Percentiles rank a stretch among this genome's conserved stretches.
Conservation (phyloP, 2,797 vertebrate species). For the Pagetopsis macropterus region DNA sequence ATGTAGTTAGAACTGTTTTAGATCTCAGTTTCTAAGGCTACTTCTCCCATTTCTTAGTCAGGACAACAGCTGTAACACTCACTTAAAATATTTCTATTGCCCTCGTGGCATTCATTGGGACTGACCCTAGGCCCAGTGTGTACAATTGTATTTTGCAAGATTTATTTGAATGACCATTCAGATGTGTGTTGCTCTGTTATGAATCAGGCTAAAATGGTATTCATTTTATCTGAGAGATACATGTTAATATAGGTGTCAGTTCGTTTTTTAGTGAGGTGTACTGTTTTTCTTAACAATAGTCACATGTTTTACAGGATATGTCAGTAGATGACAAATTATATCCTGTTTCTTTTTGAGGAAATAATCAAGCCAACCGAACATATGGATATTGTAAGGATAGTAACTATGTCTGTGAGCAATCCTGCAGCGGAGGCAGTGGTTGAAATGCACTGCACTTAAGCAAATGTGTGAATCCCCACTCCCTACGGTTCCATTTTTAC, state of each 20-base stretch:
- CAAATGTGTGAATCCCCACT: background rate
- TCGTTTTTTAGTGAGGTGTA: background rate
- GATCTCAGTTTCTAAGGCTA: background rate
- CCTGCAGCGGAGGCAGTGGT: background rate
- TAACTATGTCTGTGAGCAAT: conserved; percentile 2
- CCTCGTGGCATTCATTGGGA: background rate
- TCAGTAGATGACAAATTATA: background rate
- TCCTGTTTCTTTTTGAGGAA: background rate
- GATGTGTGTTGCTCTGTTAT: background rate
- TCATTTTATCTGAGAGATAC: background rate
- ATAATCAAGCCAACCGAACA: background rate
- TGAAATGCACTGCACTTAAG: conserved; percentile 8
- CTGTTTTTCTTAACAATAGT: background rate
- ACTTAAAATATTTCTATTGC: background rate
- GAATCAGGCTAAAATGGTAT: background rate
- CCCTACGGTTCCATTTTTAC: background rate
- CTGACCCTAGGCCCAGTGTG: background rate
- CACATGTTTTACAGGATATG: background rate
- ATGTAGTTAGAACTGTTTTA: background rate
- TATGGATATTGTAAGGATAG: background rate
- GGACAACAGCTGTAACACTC: background rate
- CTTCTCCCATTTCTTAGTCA: background rate
- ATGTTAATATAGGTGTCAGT: background rate
- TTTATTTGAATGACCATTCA: background rate
- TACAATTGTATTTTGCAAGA: background rate